Base-by-base conservation (phyloP, 2,888 invertebrate species). In the Carcina quercana region DNA sequence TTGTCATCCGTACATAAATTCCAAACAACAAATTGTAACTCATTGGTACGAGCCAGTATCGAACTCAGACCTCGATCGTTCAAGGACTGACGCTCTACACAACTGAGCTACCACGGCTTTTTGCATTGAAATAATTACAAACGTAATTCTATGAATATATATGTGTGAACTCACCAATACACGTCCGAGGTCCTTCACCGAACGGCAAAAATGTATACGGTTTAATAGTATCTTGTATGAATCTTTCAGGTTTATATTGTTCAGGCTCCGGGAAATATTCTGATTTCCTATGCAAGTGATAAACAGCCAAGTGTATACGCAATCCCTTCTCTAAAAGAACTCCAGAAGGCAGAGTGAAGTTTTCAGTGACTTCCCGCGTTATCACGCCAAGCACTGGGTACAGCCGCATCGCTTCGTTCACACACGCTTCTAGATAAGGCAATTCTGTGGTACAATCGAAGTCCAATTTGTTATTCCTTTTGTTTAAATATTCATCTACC, bases 391-490 rank as follows among this genome's bases (percentile, higher is more conserved):
- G 10, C 0, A 64, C 56, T 0, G 76, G 75, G 19, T 73, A 68
- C 10, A n/a, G 20, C 0, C 76, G 60, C 1, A 76, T 37, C 0
- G 64, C 37, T 38, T 76, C 76, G 2, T 60, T 42, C 1, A 65
- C 24, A 35, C 71, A 70, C 1, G 68, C 67, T 3, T 65, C 58
- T 0, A 67, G 34, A 28, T 55, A 76, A 0, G 67, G 57, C 24
- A 71, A 25, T 8, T 72, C 65, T 1, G 45, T 42, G 0, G 71
- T 32, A 32, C 66, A 65, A 0, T 72, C 70, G 30, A 64, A 63
- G 3, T 43, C 41, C n/a, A 61, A 15, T 5, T 43, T 42, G 0
- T 24, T 25, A 5, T 21, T 19, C 6, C 15, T 24, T 5, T 13
- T 13, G 1, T 6, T 17, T n/a, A 72, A 28, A 34, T 57, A 65